These are phyloP conservation scores for Tenthredo mesomela DNA, from an alignment of 2,888 invertebrate species.

Conservation along the genomic window DNA sequence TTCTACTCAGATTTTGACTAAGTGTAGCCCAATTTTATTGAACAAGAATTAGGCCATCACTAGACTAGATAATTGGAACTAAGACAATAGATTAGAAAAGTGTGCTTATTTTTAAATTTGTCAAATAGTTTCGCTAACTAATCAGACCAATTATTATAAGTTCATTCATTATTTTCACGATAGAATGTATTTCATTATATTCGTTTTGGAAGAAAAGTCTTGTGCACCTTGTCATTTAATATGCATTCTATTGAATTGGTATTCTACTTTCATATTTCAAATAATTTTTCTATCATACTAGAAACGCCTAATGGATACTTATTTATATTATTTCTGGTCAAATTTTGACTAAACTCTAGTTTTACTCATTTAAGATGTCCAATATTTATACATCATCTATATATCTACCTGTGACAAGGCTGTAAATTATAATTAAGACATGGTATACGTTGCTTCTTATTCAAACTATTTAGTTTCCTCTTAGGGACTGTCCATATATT, in stretches of 20 bases:
- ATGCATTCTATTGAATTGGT: background rate
- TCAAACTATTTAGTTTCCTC: slow-evolving; percentile 19
- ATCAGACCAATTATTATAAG: background rate
- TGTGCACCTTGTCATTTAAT: slow-evolving; percentile 10
- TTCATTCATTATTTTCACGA: background rate
- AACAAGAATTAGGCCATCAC: slow-evolving; percentile 32
- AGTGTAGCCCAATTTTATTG: slow-evolving; percentile 6
- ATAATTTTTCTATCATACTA: background rate
- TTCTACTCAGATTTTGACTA: slow-evolving; percentile 14
- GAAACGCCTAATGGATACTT: background rate
- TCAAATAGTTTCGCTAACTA: background rate
- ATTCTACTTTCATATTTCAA: no score
- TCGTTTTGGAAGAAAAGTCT: slow-evolving; percentile 7
- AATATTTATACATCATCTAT: background rate
- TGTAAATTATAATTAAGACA: slow-evolving; percentile 4
- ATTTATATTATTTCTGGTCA: slow-evolving; percentile 12
- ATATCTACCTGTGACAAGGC: background rate
- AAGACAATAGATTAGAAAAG: slow-evolving; percentile 3
- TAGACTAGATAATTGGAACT: slow-evolving; percentile 35
- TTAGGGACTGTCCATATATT: no score
- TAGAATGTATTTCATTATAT: background rate
- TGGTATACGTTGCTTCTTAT: background rate
- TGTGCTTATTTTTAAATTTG: background rate
- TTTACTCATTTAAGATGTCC: background rate
- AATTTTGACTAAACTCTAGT: background rate